Evolutionary conservation across 2,113 vertebrate species (phyloP).

Genomic region (Carassius gibelio): DNA sequence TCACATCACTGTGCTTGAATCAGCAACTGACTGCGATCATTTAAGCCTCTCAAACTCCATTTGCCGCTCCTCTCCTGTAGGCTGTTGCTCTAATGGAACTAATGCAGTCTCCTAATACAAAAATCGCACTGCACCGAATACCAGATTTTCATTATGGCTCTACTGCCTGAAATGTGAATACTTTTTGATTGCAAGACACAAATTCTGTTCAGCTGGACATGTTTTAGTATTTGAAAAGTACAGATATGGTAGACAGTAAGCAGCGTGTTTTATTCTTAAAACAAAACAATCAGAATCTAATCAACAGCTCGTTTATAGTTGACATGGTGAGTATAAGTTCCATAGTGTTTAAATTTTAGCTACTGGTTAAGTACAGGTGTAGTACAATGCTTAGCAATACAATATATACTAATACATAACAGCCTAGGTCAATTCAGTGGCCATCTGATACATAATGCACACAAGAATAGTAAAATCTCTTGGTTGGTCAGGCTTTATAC

Average conservation of each 20-base stretch:
- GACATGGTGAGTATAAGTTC: background rate
- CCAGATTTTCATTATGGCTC: slow-evolving; percentile 13
- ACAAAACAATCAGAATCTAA: background rate
- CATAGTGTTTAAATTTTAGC: background rate
- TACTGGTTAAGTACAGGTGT: background rate
- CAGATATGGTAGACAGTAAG: background rate
- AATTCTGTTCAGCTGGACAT: background rate
- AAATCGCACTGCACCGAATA: slow-evolving; percentile 2
- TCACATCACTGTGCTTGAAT: slow-evolving; percentile 23
- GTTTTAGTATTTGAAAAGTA: background rate
- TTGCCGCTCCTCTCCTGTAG: slow-evolving; percentile 4
- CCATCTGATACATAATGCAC: background rate
- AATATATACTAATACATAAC: background rate
- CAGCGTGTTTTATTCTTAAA: background rate
- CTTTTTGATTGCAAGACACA: background rate
- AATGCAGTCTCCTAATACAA: slow-evolving; percentile 27
- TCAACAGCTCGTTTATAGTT: background rate
- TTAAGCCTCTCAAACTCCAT: slow-evolving; percentile 19
- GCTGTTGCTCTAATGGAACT: slow-evolving; percentile 36
- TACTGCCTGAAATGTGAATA: background rate
- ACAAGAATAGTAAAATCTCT: background rate
- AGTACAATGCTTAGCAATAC: background rate
- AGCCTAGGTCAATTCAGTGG: background rate
- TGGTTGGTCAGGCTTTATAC: background rate
- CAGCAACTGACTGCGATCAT: background rate